phyloP scores from a whole-genome alignment of 2,888 invertebrate species.

The Dendrolimus houi region DNA sequence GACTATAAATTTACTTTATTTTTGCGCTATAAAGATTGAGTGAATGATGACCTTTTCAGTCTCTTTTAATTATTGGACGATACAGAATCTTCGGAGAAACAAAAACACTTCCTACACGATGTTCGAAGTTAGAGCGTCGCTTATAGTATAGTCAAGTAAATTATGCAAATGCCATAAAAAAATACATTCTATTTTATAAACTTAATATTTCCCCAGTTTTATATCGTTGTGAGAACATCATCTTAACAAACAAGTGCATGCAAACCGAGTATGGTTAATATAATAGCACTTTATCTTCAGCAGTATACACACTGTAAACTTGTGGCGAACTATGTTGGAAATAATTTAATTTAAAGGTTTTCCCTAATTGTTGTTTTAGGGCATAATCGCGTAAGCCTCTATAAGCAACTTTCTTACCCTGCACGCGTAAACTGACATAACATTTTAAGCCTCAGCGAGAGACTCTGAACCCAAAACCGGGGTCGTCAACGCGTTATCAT shows the following conservation, averaged over 20 bases:
- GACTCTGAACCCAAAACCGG: conserved; percentile 32
- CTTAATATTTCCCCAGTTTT: too few species aligned
- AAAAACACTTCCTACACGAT: too few species aligned
- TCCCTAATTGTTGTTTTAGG: conserved; percentile 20
- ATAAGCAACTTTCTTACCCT: conserved; percentile 27
- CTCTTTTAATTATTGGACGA: background rate
- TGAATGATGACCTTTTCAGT: background rate
- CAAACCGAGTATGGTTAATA: too few species aligned
- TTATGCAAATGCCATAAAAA: too few species aligned
- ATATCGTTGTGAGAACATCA: too few species aligned
- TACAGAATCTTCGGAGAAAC: too few species aligned
- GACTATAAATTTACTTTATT: background rate
- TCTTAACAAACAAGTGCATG: too few species aligned
- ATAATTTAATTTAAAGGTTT: conserved; percentile 23
- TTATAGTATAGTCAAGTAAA: too few species aligned
- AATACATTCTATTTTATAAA: too few species aligned
- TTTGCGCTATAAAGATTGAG: background rate
- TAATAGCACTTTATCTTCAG: too few species aligned
- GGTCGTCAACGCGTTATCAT: conserved; percentile 57
- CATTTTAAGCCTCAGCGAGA: conserved; percentile 31
- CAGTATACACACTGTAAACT: too few species aligned
- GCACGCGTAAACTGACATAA: conserved; percentile 30
- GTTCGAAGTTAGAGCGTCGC: too few species aligned
- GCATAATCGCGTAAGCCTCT: conserved; percentile 19
- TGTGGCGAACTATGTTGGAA: conserved; percentile 12